Percentiles rank a stretch among this genome's conserved stretches.
Conservation (phyloP, 2,888 invertebrate species). For the Heliconius ethilla region DNA sequence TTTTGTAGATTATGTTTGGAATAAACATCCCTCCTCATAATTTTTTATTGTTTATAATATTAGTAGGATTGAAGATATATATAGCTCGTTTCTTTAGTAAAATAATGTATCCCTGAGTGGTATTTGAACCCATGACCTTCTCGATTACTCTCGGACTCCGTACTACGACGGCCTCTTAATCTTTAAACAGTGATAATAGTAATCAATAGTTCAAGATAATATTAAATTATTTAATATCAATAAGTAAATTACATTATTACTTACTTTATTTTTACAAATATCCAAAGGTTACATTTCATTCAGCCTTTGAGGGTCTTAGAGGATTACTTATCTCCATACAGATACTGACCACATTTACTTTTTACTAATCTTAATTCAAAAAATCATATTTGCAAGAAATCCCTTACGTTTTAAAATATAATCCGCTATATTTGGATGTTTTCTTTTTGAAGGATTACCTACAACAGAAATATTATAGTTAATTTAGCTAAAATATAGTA, state of each 20-base stretch:
- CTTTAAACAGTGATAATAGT: no score
- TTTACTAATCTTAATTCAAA: background rate
- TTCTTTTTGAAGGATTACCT: background rate
- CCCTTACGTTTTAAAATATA: background rate
- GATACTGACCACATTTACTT: background rate
- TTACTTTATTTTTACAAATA: background rate
- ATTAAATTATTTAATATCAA: no score
- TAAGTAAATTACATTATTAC: background rate
- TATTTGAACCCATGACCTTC: no score
- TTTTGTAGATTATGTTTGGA: no score
- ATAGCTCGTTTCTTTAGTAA: no score
- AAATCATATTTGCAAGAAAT: background rate
- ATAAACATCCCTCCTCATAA: no score
- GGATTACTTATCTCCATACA: conserved; percentile 8
- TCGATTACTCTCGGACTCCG: no score
- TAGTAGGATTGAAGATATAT: no score
- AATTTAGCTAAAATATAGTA: background rate
- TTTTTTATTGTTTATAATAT: no score
- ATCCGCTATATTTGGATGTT: background rate
- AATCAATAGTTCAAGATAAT: no score
- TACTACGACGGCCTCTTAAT: no score
- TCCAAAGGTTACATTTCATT: background rate
- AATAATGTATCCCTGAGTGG: no score
- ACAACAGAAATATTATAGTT: background rate
- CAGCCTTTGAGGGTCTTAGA: conserved; percentile 3